A percentile compares a stretch with the other conserved stretches of the same genome.
Conservation (phyloP, 2,888 invertebrate species). For the Allygus modestus region DNA sequence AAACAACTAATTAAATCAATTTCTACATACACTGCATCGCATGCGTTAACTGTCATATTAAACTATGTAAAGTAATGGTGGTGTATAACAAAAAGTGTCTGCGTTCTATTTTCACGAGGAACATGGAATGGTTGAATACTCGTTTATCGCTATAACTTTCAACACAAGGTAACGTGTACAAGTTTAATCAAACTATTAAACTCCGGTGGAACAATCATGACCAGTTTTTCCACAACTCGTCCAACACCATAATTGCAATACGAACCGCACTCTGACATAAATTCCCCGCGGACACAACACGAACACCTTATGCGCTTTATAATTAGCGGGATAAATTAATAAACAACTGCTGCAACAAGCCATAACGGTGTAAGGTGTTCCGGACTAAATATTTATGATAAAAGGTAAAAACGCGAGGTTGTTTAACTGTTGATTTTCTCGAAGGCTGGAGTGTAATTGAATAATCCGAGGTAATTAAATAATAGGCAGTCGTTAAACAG, state of each 20-base stretch:
- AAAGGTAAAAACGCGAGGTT: constrained; percentile 9
- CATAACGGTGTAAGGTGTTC: neutral
- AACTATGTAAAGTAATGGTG: too few species aligned
- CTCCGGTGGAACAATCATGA: neutral
- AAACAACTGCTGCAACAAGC: constrained; percentile 2
- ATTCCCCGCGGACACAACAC: neutral
- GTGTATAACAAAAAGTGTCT: too few species aligned
- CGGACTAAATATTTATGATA: neutral
- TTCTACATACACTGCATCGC: too few species aligned
- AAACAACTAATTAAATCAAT: too few species aligned
- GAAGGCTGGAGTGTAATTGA: constrained; percentile 7
- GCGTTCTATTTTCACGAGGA: too few species aligned
- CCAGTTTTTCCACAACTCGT: neutral
- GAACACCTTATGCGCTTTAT: neutral
- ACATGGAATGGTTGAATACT: too few species aligned
- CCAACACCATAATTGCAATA: neutral
- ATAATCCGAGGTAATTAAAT: constrained; percentile 38
- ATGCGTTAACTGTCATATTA: too few species aligned
- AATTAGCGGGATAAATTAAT: constrained; percentile 21
- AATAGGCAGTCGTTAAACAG: constrained; percentile 38
- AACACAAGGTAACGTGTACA: neutral
- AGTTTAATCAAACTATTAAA: neutral
- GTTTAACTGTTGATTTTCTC: neutral
- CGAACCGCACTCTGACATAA: neutral
- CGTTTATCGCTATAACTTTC: neutral